phyloP scores from a whole-genome alignment of 2,797 vertebrate genomes.

The Periparus ater region DNA sequence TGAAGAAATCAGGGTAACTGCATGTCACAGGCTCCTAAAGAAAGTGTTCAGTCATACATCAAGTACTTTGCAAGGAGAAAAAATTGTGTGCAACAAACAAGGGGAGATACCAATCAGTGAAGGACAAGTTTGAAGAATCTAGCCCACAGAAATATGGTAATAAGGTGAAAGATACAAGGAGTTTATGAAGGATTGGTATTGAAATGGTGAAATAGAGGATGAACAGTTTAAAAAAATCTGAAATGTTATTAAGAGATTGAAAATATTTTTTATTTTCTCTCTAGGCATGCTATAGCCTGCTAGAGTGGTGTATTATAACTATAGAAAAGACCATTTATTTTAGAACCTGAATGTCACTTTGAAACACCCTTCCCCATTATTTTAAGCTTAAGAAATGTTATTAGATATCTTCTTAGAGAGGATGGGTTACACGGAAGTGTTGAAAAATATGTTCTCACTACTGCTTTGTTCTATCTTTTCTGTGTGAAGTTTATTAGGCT shows the following conservation, averaged over 20 bases:
- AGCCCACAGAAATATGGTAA: background rate
- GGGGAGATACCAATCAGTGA: background rate
- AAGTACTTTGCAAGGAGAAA: background rate
- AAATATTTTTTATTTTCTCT: background rate
- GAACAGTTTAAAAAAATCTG: background rate
- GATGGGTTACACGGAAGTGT: background rate
- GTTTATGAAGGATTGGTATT: background rate
- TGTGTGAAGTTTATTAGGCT: background rate
- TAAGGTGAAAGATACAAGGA: background rate
- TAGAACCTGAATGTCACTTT: background rate
- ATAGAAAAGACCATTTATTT: background rate
- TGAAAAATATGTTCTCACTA: background rate
- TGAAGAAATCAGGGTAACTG: background rate
- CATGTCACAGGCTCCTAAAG: background rate
- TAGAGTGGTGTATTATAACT: background rate
- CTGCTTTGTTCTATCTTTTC: background rate
- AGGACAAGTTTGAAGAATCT: background rate
- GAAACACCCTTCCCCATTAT: background rate
- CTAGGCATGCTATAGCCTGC: background rate
- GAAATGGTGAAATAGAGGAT: background rate
- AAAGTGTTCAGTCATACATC: background rate
- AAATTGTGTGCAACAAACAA: background rate
- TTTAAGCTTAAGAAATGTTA: background rate
- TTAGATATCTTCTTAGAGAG: background rate
- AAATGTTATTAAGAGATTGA: background rate